Evolutionary conservation across 1,140 invertebrate genomes (phyloP).

Genomic region (Bombyx mandarina): DNA sequence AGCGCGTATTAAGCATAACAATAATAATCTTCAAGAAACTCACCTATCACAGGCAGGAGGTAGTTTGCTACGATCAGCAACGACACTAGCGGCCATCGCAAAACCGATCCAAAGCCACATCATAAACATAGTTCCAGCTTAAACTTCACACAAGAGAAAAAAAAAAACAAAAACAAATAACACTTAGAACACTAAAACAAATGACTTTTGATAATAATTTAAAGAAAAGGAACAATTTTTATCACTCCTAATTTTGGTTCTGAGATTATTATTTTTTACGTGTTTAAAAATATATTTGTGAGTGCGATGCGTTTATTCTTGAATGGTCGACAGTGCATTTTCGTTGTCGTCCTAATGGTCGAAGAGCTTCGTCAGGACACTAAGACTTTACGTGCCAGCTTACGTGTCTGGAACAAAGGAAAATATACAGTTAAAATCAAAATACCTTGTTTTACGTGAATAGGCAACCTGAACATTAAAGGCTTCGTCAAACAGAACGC

Average conservation of each 20-base stretch:
- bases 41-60: conserved; percentile 57
- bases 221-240: conserved; percentile 14
- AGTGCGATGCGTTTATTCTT: conserved; percentile 43
- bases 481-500: no score
- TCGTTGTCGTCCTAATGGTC: conserved; percentile 24
- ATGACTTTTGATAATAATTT: no score
- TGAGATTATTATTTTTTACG: conserved; percentile 22
- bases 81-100: conserved; percentile 24
- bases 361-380: conserved; percentile 8
- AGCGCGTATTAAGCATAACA: no score
- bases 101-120: conserved; percentile 25
- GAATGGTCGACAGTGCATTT: conserved; percentile 40
- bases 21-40: conserved; percentile 6
- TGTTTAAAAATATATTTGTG: conserved; percentile 44
- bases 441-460: no score
- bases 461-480: no score
- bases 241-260: conserved; percentile 13
- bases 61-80: conserved; percentile 36
- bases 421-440: neutral
- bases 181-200: no score
- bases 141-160: no score
- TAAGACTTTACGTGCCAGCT: conserved; percentile 21
- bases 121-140: conserved; percentile 19
- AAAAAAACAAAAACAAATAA: no score
- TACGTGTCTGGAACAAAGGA: conserved; percentile 35